Percentiles rank a stretch among this genome's conserved stretches.
These are phyloP conservation scores for Pyxicephalus adspersus DNA, from an alignment of 2,113 vertebrate species.

Conservation along the genomic window DNA sequence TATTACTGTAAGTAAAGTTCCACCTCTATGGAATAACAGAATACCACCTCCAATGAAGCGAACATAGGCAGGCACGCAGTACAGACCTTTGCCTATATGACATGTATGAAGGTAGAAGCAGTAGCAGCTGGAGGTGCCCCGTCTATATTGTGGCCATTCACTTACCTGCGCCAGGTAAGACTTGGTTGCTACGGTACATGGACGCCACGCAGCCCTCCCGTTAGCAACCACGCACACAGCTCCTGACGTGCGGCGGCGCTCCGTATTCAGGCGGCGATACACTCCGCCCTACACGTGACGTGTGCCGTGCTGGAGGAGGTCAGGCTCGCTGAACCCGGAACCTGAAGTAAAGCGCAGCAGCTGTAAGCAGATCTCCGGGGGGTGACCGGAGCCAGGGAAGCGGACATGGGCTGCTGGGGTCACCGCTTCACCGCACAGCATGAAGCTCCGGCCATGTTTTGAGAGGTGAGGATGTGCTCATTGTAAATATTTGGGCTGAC, in stretches of 20 bases:
- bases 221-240: not conserved
- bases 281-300: constrained; percentile 1
- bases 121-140: too few species aligned
- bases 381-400: too few species aligned
- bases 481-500: not conserved
- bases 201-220: not conserved
- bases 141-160: not conserved
- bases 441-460: constrained; percentile 77
- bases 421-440: constrained; percentile 58
- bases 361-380: not conserved
- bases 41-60: too few species aligned
- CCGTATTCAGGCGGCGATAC: too few species aligned
- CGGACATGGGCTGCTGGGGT: constrained; percentile 15
- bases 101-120: too few species aligned
- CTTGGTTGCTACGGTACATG: constrained; percentile 34
- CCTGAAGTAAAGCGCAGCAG: not conserved
- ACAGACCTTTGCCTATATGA: too few species aligned
- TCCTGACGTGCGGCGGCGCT: not conserved
- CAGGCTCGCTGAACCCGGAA: constrained; percentile 23
- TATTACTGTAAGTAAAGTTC: too few species aligned
- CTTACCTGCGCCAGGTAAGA: not conserved
- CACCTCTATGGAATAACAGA: too few species aligned
- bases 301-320: not conserved
- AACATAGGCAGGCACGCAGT: too few species aligned
- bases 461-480: constrained; percentile 67